These are phyloP conservation scores for Myathropa florea DNA, from an alignment of 2,888 invertebrate genomes.

Conservation along the genomic window DNA sequence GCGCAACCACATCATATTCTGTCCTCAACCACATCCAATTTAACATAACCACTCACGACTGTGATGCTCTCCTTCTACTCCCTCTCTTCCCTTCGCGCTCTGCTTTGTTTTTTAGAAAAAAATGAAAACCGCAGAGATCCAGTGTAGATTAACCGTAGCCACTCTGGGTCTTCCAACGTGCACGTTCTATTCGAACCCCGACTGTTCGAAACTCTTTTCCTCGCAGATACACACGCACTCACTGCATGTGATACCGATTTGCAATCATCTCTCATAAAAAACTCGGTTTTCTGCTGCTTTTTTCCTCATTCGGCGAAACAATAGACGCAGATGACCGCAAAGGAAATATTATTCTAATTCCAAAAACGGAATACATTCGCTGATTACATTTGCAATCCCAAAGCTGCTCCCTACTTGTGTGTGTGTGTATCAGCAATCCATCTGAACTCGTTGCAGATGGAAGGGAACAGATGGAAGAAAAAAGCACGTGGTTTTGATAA, in stretches of 20 bases:
- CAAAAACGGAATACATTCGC: constrained; percentile 9
- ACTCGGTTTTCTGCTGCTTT: neutral
- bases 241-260: neutral
- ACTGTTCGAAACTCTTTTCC: too few species aligned
- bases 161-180: too few species aligned
- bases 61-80: too few species aligned
- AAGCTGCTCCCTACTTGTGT: neutral
- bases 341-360: constrained; percentile 34
- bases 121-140: too few species aligned
- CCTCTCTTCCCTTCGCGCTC: too few species aligned
- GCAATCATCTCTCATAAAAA: neutral
- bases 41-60: too few species aligned
- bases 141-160: too few species aligned
- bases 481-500: neutral
- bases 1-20: too few species aligned
- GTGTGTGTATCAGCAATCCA: neutral
- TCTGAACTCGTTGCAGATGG: neutral
- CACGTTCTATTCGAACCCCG: too few species aligned
- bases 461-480: neutral
- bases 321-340: constrained; percentile 19
- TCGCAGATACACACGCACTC: too few species aligned
- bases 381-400: neutral
- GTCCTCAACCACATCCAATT: too few species aligned
- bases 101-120: too few species aligned
- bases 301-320: neutral